Evolutionary conservation across 1,140 invertebrate genomes (phyloP).

Genomic region (Sinella curviseta): DNA sequence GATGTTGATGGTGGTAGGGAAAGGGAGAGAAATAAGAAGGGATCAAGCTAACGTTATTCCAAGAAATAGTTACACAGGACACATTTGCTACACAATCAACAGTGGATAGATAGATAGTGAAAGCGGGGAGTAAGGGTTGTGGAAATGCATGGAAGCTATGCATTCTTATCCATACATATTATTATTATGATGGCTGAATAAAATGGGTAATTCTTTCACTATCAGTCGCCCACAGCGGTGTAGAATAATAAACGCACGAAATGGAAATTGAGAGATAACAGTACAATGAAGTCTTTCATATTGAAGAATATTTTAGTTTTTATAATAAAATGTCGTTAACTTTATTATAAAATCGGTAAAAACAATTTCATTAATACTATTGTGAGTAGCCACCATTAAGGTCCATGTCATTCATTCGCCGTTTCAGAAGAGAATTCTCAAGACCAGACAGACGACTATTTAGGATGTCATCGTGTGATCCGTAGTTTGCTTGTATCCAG

Average conservation of each 20-base stretch:
- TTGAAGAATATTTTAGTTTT: too few relatives aligned
- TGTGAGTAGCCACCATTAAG: not conserved
- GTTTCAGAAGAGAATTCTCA: not conserved
- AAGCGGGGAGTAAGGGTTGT: too few relatives aligned
- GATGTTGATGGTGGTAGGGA: not conserved
- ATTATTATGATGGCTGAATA: too few relatives aligned
- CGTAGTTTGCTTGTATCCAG: not conserved
- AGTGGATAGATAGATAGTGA: too few relatives aligned
- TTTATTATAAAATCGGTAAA: too few relatives aligned
- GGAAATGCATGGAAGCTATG: too few relatives aligned
- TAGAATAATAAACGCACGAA: not conserved
- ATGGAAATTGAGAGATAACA: not conserved
- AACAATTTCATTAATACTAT: not conserved
- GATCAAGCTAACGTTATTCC: not conserved
- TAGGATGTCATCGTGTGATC: not conserved
- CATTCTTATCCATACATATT: too few relatives aligned
- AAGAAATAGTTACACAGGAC: constrained; percentile 3
- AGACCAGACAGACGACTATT: not conserved
- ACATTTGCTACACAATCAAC: too few relatives aligned
- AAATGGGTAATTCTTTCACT: too few relatives aligned
- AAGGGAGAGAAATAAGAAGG: not conserved
- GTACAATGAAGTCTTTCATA: not conserved
- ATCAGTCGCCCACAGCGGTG: not conserved
- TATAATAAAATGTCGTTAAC: too few relatives aligned
- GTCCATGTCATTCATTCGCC: not conserved